Evolutionary conservation across 2,113 vertebrate genomes (phyloP).

Genomic region (Tor tambroides): DNA sequence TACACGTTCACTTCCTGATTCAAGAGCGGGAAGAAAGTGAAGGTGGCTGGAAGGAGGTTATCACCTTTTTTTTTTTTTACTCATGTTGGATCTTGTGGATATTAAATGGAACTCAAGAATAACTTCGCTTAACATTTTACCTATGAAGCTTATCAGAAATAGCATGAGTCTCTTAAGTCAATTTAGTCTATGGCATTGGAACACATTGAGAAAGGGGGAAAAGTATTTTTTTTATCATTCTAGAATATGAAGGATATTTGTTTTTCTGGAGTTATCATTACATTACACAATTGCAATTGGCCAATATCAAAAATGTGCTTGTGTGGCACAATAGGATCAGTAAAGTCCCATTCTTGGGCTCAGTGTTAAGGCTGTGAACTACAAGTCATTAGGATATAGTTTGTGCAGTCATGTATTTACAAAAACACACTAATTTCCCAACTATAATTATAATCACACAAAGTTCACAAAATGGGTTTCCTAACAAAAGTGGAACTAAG

Average conservation of each 20-base stretch:
- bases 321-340: neutral
- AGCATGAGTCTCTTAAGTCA: neutral
- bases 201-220: no score
- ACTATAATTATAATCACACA: neutral
- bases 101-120: neutral
- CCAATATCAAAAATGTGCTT: neutral
- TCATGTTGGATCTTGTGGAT: conserved; percentile 9
- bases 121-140: neutral
- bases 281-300: neutral
- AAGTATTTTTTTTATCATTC: neutral
- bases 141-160: neutral
- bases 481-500: neutral
- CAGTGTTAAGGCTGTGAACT: no score
- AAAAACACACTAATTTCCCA: neutral
- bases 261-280: neutral
- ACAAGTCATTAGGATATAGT: neutral
- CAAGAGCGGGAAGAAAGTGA: neutral
- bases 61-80: neutral
- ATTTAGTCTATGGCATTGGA: neutral
- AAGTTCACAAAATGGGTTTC: neutral
- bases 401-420: neutral
- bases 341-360: neutral
- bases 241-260: neutral
- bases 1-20: conserved; percentile 43
- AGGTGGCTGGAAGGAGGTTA: neutral